These are phyloP conservation scores for Ceratotherium simum DNA, from an alignment of 2,113 vertebrate species.

Conservation along the genomic window DNA sequence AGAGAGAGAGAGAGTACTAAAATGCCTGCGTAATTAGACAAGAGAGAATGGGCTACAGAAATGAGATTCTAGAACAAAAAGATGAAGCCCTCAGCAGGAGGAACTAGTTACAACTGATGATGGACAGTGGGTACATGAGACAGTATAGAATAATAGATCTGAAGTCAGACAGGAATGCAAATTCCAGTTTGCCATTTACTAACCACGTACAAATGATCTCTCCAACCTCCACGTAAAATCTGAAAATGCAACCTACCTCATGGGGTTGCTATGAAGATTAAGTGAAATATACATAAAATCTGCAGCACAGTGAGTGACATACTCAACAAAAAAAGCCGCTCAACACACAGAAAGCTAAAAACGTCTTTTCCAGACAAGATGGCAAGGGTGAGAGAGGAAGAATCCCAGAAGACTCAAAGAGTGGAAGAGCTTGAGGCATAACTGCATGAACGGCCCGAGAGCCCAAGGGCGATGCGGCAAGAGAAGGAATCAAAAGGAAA, in stretches of 20 bases:
- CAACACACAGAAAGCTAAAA: neutral
- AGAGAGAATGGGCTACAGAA: neutral
- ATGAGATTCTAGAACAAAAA: neutral
- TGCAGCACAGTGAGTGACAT: neutral
- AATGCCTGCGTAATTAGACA: neutral
- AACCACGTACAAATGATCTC: neutral
- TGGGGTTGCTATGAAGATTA: neutral
- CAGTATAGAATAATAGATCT: neutral
- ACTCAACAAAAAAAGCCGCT: neutral
- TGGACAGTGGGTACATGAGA: neutral
- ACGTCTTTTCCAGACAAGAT: neutral
- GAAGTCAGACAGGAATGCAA: neutral
- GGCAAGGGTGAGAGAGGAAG: neutral
- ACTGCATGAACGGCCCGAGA: neutral
- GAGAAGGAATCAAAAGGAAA: neutral
- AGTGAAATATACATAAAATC: neutral
- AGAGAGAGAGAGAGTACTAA: neutral
- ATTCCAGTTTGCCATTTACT: neutral
- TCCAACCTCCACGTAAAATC: neutral
- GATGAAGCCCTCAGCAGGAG: neutral
- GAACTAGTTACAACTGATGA: neutral
- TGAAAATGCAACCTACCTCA: neutral
- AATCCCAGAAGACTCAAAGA: neutral
- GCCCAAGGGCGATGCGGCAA: neutral
- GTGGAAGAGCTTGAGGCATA: neutral